These are phyloP conservation scores for Eurytoma californica DNA, from an alignment of 2,888 invertebrate genomes.

Conservation along the genomic window DNA sequence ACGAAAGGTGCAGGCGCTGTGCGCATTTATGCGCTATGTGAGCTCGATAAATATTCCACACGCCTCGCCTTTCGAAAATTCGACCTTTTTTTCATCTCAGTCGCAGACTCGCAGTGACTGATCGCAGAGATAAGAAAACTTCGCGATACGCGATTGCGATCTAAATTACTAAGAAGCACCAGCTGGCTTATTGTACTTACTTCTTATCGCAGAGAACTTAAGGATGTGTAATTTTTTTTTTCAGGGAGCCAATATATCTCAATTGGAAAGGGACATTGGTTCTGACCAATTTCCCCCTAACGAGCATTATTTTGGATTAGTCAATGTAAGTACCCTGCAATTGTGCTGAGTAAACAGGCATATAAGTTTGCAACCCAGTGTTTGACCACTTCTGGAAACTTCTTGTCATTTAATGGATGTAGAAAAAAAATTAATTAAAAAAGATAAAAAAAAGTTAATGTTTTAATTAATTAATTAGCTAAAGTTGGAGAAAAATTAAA, in stretches of 20 bases:
- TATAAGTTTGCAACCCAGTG: no score
- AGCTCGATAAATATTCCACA: neutral
- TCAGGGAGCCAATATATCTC: slow-evolving; percentile 99
- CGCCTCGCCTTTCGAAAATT: neutral
- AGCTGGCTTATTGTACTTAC: neutral
- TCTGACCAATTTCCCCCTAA: slow-evolving; percentile 98
- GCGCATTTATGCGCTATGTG: neutral
- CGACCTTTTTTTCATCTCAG: neutral
- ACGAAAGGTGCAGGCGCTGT: slow-evolving; percentile 10
- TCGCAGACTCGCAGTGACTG: neutral
- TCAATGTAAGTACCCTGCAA: slow-evolving; percentile 86
- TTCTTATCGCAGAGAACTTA: slow-evolving; percentile 20
- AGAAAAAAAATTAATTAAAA: no score
- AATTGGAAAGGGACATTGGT: slow-evolving; percentile 99
- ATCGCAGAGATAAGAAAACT: slow-evolving; percentile 1
- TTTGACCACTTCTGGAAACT: no score
- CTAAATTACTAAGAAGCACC: slow-evolving; percentile 8
- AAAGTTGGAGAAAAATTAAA: no score
- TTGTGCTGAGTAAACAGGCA: no score
- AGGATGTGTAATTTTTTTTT: slow-evolving; percentile 65
- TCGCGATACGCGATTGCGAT: neutral
- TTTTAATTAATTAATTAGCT: neutral
- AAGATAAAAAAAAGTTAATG: no score
- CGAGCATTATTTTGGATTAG: slow-evolving; percentile 99
- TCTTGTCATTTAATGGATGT: no score